A percentile compares a stretch with the other conserved stretches of the same genome.
These are phyloP conservation scores for Ips typographus DNA, from an alignment of 1,140 invertebrate species.

Conservation along the genomic window DNA sequence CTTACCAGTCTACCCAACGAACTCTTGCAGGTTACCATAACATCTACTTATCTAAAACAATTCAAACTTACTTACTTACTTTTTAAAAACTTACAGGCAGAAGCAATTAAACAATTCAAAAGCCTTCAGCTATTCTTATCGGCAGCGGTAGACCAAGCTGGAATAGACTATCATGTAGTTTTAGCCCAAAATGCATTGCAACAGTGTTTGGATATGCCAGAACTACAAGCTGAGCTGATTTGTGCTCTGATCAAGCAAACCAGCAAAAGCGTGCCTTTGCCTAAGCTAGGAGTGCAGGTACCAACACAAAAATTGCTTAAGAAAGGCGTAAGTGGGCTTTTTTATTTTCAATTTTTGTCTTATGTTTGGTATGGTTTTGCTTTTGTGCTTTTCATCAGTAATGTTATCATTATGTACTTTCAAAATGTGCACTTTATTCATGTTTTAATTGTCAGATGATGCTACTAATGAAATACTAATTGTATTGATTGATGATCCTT, in stretches of 20 bases:
- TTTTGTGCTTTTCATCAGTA: not conserved
- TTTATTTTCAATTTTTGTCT: constrained; percentile 38
- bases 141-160: constrained; percentile 88
- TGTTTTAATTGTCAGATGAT: no score
- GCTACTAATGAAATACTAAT: no score
- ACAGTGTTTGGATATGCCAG: constrained; percentile 83
- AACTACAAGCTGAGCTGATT: constrained; percentile 90
- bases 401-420: no score
- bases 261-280: constrained; percentile 80
- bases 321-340: constrained; percentile 52
- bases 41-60: not conserved
- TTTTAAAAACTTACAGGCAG: constrained; percentile 59
- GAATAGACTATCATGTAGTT: constrained; percentile 94
- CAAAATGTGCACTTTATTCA: no score
- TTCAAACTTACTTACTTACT: not conserved
- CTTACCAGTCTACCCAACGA: constrained; percentile 49
- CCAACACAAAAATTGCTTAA: constrained; percentile 53
- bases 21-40: constrained; percentile 44
- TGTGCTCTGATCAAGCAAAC: constrained; percentile 91
- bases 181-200: constrained; percentile 92
- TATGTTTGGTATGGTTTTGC: not conserved
- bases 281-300: constrained; percentile 91
- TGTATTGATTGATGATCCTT: no score
- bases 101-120: constrained; percentile 95
- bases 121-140: constrained; percentile 93